phyloP scores from a whole-genome alignment of 2,888 invertebrate species.

The Eumacrocentrus americanus region DNA sequence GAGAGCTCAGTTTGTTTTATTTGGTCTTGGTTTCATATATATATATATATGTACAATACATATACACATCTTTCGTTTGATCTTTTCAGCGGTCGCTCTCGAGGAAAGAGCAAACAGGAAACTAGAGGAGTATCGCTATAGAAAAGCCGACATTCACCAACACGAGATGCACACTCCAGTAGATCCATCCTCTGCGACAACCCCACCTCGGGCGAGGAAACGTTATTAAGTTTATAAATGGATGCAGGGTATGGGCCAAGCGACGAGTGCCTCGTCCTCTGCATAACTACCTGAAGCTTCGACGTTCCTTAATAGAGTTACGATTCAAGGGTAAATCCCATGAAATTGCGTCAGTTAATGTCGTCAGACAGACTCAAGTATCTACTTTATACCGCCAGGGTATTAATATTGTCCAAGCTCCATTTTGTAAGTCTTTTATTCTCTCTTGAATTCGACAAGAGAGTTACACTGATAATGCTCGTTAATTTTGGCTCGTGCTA shows the following conservation, averaged over 20 bases:
- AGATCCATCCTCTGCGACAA: background rate
- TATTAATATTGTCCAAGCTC: background rate
- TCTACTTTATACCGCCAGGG: background rate
- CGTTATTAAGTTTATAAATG: background rate
- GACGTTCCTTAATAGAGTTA: conserved; percentile 54
- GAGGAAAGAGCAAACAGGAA: background rate
- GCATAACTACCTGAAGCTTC: conserved; percentile 26
- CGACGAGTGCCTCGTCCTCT: too few relatives aligned
- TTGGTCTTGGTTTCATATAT: background rate
- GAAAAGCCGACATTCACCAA: background rate
- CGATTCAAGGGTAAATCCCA: conserved; percentile 56
- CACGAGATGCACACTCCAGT: background rate
- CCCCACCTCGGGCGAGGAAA: background rate
- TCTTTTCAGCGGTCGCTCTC: background rate
- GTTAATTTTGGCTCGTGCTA: background rate
- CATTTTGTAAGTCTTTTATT: background rate
- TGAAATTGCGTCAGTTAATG: conserved; percentile 53
- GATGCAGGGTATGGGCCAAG: background rate
- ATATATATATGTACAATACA: too few relatives aligned
- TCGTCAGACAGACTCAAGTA: background rate
- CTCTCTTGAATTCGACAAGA: background rate
- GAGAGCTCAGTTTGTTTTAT: background rate
- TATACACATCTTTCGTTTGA: background rate
- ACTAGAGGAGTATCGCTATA: background rate
- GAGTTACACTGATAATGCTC: too few relatives aligned